Percentiles rank a stretch among this genome's conserved stretches.
phyloP scores from a whole-genome alignment of 2,797 vertebrate species.

The Enteromius radiatus region DNA sequence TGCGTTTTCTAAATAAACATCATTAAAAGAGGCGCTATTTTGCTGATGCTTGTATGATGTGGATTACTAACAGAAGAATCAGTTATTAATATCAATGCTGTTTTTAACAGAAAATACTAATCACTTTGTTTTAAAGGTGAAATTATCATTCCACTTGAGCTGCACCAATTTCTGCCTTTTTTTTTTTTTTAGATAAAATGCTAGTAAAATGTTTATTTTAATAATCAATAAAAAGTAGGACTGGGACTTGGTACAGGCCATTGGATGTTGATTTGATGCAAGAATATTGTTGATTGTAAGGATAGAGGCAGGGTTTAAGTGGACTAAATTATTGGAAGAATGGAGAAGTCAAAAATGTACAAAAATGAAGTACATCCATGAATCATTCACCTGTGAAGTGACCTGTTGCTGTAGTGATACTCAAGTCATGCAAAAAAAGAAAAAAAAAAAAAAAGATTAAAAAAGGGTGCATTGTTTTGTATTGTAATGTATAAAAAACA shows the following conservation, averaged over 20 bases:
- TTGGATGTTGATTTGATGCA: neutral
- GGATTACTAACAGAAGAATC: neutral
- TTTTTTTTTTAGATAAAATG: neutral
- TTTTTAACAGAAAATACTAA: neutral
- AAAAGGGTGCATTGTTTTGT: neutral
- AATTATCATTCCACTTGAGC: neutral
- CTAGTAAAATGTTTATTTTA: neutral
- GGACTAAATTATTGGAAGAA: neutral
- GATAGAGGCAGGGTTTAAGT: neutral
- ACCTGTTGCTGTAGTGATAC: too few relatives aligned
- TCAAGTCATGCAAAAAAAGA: too few relatives aligned
- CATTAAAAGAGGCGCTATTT: neutral
- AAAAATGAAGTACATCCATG: too few relatives aligned
- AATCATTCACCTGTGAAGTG: neutral
- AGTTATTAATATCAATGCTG: neutral
- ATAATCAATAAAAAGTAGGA: neutral
- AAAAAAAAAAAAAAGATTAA: neutral
- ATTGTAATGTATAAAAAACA: neutral
- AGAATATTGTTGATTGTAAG: neutral
- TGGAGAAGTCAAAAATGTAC: neutral
- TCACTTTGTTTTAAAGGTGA: neutral
- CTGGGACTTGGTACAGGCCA: neutral
- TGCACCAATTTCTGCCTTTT: neutral
- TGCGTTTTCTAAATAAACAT: neutral
- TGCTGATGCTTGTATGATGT: slow-evolving; percentile 7